Base-by-base conservation (phyloP, 2,113 vertebrate genomes). In the Heloderma charlesbogerti region DNA sequence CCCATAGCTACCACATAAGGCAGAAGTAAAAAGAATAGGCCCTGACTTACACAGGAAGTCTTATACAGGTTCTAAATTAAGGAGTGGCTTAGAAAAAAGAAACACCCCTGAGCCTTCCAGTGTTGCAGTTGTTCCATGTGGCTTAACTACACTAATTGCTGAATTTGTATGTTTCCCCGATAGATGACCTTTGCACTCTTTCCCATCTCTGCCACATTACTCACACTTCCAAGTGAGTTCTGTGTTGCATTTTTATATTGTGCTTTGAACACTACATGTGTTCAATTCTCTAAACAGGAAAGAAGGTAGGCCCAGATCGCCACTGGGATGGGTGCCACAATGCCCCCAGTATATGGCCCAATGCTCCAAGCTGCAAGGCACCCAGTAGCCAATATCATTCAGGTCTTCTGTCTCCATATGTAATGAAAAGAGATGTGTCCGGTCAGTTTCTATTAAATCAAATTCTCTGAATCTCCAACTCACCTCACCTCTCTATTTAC, bases 221-320 rank as follows among this genome's bases (percentile, higher is more conserved):
- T 43, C 22, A 54, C 48, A 16, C 18, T 75, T 90, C 57, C 69
- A 74, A 34, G 37, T n/a, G 83, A 84, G 45, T 74, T 72, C 79
- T 75, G 18, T 84, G 37, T n/a, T 48, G 6, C 29, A 15, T 31
- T 34, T 37, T 45, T 51, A 45, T 60, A 48, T 75, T 29, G 45
- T 20, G 31, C 43, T 22, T 22, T 78, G 54, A 78, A 34, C 31
- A 25, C 10, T 67, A 34, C 3, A 3, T 51, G 75, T 63, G 60
- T 31, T 10, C 15, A n/a, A 2, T 20, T 88, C 60, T 34, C 60
- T 31, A 67, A 34, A 89, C 34, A 88, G 92, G 88, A 84, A 89
- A 48, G 86, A 90, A 43, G 63, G 40, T 31, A 89, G 48, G 79
- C 15, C 31, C 57, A 60, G n/a, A n/a, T n/a, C n/a, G n/a, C n/a